These are phyloP conservation scores for Hydropotes inermis DNA, from an alignment of 2,113 vertebrate genomes.

Conservation along the genomic window DNA sequence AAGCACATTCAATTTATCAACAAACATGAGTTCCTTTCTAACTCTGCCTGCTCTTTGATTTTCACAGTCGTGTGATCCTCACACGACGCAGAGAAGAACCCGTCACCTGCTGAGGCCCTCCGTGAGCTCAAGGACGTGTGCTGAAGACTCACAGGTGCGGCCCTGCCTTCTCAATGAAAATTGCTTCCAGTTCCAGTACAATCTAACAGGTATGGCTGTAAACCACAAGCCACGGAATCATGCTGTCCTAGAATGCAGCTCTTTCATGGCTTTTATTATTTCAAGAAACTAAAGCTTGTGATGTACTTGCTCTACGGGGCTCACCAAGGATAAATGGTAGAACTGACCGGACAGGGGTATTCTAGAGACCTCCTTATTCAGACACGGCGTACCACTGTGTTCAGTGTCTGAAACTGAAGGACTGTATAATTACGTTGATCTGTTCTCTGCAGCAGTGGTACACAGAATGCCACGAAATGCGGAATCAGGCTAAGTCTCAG, in stretches of 20 bases:
- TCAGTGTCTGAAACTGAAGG: not conserved
- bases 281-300: not conserved
- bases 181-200: slow-evolving; percentile 93
- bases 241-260: not conserved
- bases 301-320: not conserved
- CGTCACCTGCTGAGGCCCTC: slow-evolving; percentile 88
- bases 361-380: not conserved
- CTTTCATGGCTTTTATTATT: not conserved
- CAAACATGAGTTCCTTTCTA: not conserved
- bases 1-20: not conserved
- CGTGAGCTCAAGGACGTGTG: slow-evolving; percentile 81
- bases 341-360: not conserved
- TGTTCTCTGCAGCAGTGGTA: not conserved
- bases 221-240: not conserved
- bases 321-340: not conserved
- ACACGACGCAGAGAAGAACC: slow-evolving; percentile 83
- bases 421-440: not conserved
- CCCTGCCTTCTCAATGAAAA: slow-evolving; percentile 92
- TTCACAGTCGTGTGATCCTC: slow-evolving; percentile 87
- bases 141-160: slow-evolving; percentile 87
- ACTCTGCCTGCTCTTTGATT: not conserved
- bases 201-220: slow-evolving; percentile 87
- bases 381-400: not conserved
- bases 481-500: not conserved
- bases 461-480: not conserved